Base-by-base conservation (phyloP, 2,888 invertebrate genomes). In the Lucinisca nassula region DNA sequence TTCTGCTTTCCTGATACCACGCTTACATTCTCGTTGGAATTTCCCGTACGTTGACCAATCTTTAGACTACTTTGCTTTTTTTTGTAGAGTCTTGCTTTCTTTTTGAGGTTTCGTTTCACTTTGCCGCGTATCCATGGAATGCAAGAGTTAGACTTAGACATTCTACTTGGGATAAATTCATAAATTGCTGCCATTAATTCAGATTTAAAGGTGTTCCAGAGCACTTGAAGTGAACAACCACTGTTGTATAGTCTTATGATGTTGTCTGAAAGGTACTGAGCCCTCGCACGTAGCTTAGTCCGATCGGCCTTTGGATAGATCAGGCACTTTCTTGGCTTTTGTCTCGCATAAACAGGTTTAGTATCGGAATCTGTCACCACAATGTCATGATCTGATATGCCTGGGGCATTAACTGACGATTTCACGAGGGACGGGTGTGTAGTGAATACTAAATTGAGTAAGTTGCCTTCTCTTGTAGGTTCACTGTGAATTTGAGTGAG, bases 301-400 rank as follows among this genome's bases (percentile, higher is more conserved):
- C 76, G 79, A 30, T 79, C 75, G 27, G 72, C 77, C 27, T 70
- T 79, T 3, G 35, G 45, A 37, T 73, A 75, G 2, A 76, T 12
- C 27, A 70, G 55, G 37, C 74, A 61, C 30, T 82, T 85, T 51
- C 74, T 55, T 10, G 77, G 32, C 76, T 45, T 32, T 45, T 14
- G 21, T 73, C 45, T 61, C 14, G 45, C 8, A 14, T 45, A 45
- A 14, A 45, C 8, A 14, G 14, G 82, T 78, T 81, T 81, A 37
- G 74, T 82, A 27, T 85, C 85, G 6, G 77, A 38, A 58, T 85
- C 79, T 6, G 76, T 76, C 8, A 85, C 79, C 6, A 87, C 40
- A 8, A 85, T 87, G 24, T 84, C 83, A 35, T 90, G 83, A 61
- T 87, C 84, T 32, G 81, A 90, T 74, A 85, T 83, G 1, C 87